phyloP scores from a whole-genome alignment of 2,888 invertebrate species.

The Conops quadrifasciatus region DNA sequence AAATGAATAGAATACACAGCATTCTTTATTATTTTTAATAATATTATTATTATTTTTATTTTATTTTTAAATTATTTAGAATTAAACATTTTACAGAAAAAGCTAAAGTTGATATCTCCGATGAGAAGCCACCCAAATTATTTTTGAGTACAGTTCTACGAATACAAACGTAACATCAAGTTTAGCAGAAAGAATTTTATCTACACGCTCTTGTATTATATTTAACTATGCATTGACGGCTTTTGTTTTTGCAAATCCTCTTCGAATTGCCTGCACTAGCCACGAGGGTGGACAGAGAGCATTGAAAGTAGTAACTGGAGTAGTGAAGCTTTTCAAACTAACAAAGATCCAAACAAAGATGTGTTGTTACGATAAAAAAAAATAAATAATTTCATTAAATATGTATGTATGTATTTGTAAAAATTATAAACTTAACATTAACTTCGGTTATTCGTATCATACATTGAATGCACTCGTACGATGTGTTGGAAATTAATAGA shows the following conservation, averaged over 20 bases:
- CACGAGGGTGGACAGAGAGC: not conserved
- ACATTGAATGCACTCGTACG: too few relatives aligned
- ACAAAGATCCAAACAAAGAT: too few relatives aligned
- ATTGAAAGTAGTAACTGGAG: not conserved
- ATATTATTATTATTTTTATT: not conserved
- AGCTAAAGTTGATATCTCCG: not conserved
- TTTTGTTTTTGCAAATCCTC: not conserved
- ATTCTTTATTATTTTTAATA: too few relatives aligned
- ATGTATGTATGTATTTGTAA: too few relatives aligned
- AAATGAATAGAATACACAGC: too few relatives aligned
- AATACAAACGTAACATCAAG: not conserved
- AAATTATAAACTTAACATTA: too few relatives aligned
- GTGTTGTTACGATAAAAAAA: too few relatives aligned
- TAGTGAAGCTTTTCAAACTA: too few relatives aligned
- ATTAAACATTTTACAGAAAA: not conserved
- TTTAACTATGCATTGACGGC: not conserved
- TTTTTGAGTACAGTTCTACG: not conserved
- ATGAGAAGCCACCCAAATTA: not conserved
- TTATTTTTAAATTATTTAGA: not conserved
- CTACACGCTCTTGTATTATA: slow-evolving; percentile 20
- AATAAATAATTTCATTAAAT: too few relatives aligned
- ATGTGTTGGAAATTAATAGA: too few relatives aligned
- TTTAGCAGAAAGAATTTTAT: not conserved
- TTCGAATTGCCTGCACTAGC: not conserved
- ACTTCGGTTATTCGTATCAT: too few relatives aligned